Percentiles rank a stretch among this genome's conserved stretches.
Conservation (phyloP, 2,888 invertebrate genomes). For the Ormyrus rosae region DNA sequence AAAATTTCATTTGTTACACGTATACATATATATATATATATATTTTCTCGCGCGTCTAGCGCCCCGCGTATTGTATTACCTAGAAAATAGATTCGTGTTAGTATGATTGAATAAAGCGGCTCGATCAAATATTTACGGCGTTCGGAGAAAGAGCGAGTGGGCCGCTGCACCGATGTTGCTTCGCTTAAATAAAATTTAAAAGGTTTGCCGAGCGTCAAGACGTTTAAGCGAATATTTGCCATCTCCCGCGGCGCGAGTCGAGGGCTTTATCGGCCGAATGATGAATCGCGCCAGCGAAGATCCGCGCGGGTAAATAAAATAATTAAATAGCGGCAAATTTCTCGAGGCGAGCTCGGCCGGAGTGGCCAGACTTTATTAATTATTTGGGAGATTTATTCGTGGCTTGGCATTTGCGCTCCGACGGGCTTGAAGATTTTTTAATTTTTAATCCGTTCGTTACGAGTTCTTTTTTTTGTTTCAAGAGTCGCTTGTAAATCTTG, state of each 20-base stretch:
- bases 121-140: constrained; percentile 36
- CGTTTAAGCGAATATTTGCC: not conserved
- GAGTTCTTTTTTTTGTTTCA: no score
- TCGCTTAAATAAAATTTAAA: constrained; percentile 38
- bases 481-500: no score
- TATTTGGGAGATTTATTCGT: constrained; percentile 7
- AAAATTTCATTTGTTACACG: constrained; percentile 30
- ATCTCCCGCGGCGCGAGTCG: not conserved
- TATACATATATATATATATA: no score
- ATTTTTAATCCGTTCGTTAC: not conserved
- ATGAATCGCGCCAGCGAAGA: constrained; percentile 19
- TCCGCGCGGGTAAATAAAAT: constrained; percentile 2
- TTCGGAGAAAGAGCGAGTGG: not conserved
- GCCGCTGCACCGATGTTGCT: not conserved
- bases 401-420: not conserved
- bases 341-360: not conserved
- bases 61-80: not conserved
- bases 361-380: not conserved
- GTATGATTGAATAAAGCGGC: not conserved
- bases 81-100: constrained; percentile 14
- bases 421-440: not conserved
- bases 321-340: constrained; percentile 20
- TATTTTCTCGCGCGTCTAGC: not conserved
- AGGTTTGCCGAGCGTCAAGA: constrained; percentile 16
- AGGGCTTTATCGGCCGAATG: constrained; percentile 25